Conservation (phyloP, 2,888 invertebrate species). For the Plagodis dolabraria region DNA sequence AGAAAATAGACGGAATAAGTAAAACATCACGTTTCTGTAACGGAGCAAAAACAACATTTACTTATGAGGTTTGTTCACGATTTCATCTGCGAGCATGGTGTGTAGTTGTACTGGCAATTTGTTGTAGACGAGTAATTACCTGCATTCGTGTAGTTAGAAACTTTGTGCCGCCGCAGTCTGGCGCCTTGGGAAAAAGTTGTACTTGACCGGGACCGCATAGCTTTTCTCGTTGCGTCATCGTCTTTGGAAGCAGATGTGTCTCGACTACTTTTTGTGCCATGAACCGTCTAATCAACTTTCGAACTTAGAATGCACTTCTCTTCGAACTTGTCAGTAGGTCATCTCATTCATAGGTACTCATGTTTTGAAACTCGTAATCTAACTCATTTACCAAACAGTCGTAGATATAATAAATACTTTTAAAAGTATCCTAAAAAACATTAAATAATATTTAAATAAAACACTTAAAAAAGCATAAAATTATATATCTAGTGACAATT, state of each 20-base stretch:
- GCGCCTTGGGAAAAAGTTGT: slow-evolving; percentile 72
- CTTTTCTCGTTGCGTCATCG: slow-evolving; percentile 72
- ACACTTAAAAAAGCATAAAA: no score
- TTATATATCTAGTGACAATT: no score
- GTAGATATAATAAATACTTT: no score
- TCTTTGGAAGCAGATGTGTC: slow-evolving; percentile 49
- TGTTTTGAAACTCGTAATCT: slow-evolving; percentile 3
- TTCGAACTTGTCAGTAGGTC: slow-evolving; percentile 36
- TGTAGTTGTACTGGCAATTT: slow-evolving; percentile 37
- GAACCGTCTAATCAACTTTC: slow-evolving; percentile 56
- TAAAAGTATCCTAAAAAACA: no score
- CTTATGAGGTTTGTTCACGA: slow-evolving; percentile 40
- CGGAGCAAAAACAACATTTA: slow-evolving; percentile 43
- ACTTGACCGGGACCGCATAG: slow-evolving; percentile 59
- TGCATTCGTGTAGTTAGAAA: slow-evolving; percentile 69
- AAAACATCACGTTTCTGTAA: slow-evolving; percentile 51
- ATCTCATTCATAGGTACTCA: slow-evolving; percentile 13
- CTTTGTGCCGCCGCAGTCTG: slow-evolving; percentile 54
- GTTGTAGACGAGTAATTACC: slow-evolving; percentile 35
- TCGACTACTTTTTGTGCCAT: slow-evolving; percentile 54
- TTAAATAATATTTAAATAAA: no score
- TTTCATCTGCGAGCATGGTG: slow-evolving; percentile 35
- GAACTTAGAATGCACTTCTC: slow-evolving; percentile 29
- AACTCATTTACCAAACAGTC: no score
- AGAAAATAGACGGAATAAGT: slow-evolving; percentile 53